These are phyloP conservation scores for Montifringilla adamsi DNA, from an alignment of 2,113 vertebrate genomes.

Conservation along the genomic window DNA sequence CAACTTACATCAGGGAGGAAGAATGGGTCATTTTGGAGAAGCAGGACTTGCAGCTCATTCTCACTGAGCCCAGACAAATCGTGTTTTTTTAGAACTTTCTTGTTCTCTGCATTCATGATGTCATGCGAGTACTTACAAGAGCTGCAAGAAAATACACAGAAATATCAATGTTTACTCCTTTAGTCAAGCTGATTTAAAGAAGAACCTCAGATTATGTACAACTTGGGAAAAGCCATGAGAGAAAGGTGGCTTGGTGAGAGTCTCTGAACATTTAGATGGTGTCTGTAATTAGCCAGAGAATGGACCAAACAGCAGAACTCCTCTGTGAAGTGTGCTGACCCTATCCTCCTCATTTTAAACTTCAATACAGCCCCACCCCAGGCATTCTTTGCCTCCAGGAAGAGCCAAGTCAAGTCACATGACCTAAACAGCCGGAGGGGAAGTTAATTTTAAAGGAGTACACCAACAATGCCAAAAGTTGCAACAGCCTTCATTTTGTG, in stretches of 20 bases:
- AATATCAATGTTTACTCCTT: background rate
- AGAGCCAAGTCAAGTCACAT: background rate
- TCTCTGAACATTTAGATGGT: background rate
- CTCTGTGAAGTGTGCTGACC: background rate
- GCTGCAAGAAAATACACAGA: conserved; percentile 55
- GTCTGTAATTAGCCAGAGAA: background rate
- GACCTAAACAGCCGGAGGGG: background rate
- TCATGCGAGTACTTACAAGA: conserved; percentile 71
- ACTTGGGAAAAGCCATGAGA: background rate
- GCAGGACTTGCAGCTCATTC: conserved; percentile 70
- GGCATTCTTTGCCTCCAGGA: background rate
- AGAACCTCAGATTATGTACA: background rate
- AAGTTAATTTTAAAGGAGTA: background rate
- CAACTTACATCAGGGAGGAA: conserved; percentile 78
- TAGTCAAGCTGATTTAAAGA: background rate
- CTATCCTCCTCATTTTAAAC: background rate
- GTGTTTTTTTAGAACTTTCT: conserved; percentile 61
- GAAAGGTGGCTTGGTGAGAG: background rate
- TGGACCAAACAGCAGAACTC: background rate
- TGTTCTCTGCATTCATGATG: conserved; percentile 61
- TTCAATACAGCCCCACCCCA: background rate
- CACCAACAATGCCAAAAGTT: background rate
- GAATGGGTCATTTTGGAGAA: conserved; percentile 76
- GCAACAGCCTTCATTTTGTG: background rate
- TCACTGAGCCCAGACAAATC: conserved; percentile 71